Conservation (phyloP, 2,888 invertebrate species). For the Hipparchia sbordonii region DNA sequence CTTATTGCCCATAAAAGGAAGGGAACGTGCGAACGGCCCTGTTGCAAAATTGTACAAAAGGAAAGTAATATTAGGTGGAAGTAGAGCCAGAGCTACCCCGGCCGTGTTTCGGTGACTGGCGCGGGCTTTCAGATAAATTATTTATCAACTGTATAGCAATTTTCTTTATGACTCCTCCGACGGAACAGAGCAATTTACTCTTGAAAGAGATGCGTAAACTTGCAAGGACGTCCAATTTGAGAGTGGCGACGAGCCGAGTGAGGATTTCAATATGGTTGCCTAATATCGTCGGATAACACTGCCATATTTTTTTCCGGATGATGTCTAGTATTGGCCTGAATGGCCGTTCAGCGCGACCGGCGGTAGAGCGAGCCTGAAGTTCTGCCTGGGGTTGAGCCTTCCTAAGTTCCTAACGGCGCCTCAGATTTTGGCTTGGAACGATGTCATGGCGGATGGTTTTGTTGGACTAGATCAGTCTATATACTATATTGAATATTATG, state of each 20-base stretch:
- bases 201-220: constrained; percentile 82
- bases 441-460: too few species aligned
- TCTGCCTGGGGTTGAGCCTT: too few species aligned
- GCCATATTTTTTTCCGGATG: neutral
- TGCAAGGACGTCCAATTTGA: constrained; percentile 78
- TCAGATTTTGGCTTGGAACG: too few species aligned
- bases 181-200: constrained; percentile 81
- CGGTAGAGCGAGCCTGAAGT: too few species aligned
- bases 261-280: constrained; percentile 68
- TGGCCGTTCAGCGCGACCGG: too few species aligned
- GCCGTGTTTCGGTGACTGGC: constrained; percentile 80
- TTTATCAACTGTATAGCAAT: constrained; percentile 84
- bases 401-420: too few species aligned
- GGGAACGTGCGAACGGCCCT: constrained; percentile 81
- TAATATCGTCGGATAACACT: neutral
- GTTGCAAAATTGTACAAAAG: constrained; percentile 83
- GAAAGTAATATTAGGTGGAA: constrained; percentile 81
- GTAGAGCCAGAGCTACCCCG: constrained; percentile 70
- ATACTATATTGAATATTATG: too few species aligned
- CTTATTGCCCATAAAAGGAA: constrained; percentile 82
- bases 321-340: too few species aligned
- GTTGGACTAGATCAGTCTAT: too few species aligned
- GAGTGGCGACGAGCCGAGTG: constrained; percentile 71
- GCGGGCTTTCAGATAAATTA: constrained; percentile 82
- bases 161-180: constrained; percentile 83